Conservation (phyloP, 2,888 invertebrate species). For the Hypena proboscidalis region DNA sequence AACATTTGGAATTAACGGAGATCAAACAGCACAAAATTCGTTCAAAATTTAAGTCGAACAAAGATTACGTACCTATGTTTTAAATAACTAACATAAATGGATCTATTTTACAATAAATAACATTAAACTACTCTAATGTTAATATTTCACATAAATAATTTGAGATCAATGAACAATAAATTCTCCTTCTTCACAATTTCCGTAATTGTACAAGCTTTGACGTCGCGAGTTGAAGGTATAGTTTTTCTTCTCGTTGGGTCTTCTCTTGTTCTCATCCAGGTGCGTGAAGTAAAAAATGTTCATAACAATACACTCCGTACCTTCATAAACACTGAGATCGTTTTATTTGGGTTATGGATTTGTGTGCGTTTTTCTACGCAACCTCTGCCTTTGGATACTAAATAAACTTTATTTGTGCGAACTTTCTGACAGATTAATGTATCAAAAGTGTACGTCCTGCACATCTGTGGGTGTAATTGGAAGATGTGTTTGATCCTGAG, state of each 20-base stretch:
- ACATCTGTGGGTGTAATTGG: conserved; percentile 88
- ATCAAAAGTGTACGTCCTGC: conserved; percentile 86
- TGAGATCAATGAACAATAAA: conserved; percentile 79
- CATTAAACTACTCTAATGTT: conserved; percentile 65
- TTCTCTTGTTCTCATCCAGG: conserved; percentile 65
- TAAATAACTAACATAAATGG: conserved; percentile 29
- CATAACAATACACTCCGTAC: conserved; percentile 62
- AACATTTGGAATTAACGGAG: conserved; percentile 70
- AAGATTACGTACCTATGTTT: conserved; percentile 24
- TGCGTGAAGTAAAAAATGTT: conserved; percentile 65
- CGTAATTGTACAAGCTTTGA: conserved; percentile 35
- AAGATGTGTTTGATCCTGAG: conserved; percentile 68
- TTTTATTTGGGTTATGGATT: conserved; percentile 50
- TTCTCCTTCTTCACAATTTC: conserved; percentile 58
- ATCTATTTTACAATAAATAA: conserved; percentile 69
- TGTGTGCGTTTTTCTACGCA: conserved; percentile 35
- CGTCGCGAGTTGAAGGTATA: conserved; percentile 22
- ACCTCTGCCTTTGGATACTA: conserved; percentile 5
- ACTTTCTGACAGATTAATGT: not conserved
- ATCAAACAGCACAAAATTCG: conserved; percentile 60
- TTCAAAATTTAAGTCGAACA: conserved; percentile 44
- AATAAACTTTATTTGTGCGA: conserved; percentile 7
- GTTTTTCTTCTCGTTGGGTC: conserved; percentile 47
- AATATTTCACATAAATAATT: conserved; percentile 78
- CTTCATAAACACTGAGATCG: conserved; percentile 61